Evolutionary conservation across 2,797 vertebrate species (phyloP), one percentile per base, ranked within the genome.

Genomic region (Discoglossus pictus): DNA sequence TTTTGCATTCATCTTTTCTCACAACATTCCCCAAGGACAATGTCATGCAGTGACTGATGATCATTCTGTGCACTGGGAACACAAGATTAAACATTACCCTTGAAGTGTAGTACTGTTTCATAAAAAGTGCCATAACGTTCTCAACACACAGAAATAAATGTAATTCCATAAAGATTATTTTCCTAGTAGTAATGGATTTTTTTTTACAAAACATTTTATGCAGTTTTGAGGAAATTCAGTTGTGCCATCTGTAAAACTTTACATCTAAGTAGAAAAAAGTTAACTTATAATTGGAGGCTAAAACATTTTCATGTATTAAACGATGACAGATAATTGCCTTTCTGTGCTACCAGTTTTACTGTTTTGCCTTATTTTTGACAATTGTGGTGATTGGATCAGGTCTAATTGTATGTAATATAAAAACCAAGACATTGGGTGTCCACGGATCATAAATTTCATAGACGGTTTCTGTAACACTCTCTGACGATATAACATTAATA

Each of bases 11-110:
- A 67, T 67, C 46, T 58, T 67, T 59, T 59, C 46, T 67, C 46
- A 51, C 36, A 60, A 42, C 46, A 12, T 50, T 67, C 65, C 46
- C 65, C 65, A 67, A 67, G 65, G 65, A 67, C 54, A 8, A 34
- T 67, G 44, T 43, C 58, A 50, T 24, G 42, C 39, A 67, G 39
- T 67, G 65, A 67, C 65, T 20, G 65, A 67, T 67, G 65, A 67
- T 59, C 27, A 42, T 60, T 59, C 36, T 43, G 54, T 67, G 54
- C 46, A 67, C 53, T 67, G 46, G 44, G 65, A 67, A 60, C 54
- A 67, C 23, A 51, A 67, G 65, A 67, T 67, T 67, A 67, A 59
- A 67, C 65, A 51, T 60, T 67, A 67, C 60, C 65, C 65, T 67
- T 67, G 65, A 67, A 67, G 50, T 59, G 44, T 24, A 67, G 54